Evolutionary conservation across 2,113 vertebrate genomes (phyloP).

Genomic region (Xenopus borealis): DNA sequence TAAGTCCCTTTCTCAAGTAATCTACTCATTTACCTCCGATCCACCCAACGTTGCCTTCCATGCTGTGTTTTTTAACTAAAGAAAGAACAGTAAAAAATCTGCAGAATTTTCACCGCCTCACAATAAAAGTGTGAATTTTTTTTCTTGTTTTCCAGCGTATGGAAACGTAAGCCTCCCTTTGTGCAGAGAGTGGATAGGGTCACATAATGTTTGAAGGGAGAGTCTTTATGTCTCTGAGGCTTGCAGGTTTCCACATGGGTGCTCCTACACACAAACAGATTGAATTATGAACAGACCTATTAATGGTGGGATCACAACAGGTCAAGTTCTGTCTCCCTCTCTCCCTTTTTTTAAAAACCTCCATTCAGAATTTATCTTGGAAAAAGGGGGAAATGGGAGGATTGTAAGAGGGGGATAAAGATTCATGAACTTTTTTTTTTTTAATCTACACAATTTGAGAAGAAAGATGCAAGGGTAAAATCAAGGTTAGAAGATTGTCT

Average conservation of each 20-base stretch:
- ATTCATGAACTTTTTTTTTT: neutral
- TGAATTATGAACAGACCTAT: slow-evolving; percentile 85
- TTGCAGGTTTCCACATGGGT: slow-evolving; percentile 80
- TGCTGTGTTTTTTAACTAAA: slow-evolving; percentile 56
- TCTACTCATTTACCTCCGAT: slow-evolving; percentile 54
- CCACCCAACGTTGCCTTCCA: slow-evolving; percentile 61
- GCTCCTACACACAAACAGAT: slow-evolving; percentile 76
- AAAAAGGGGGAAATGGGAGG: slow-evolving; percentile 60
- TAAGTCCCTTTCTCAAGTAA: slow-evolving; percentile 22
- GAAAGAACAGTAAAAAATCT: slow-evolving; percentile 54
- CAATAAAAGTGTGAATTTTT: slow-evolving; percentile 66
- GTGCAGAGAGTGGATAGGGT: slow-evolving; percentile 74
- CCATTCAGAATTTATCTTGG: slow-evolving; percentile 73
- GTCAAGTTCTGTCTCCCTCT: slow-evolving; percentile 74
- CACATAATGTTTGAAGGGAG: slow-evolving; percentile 80
- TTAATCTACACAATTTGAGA: slow-evolving; percentile 54
- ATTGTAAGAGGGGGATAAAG: slow-evolving; percentile 49
- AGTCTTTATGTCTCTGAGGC: slow-evolving; percentile 76
- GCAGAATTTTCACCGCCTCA: slow-evolving; percentile 53
- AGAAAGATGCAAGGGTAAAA: neutral
- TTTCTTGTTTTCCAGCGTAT: slow-evolving; percentile 56
- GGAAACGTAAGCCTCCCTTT: slow-evolving; percentile 75
- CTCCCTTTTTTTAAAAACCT: slow-evolving; percentile 43
- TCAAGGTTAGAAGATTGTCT: too few species aligned
- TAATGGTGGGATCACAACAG: slow-evolving; percentile 78